phyloP scores from a whole-genome alignment of 1,140 invertebrate species.

The Branchinecta lindahli region DNA sequence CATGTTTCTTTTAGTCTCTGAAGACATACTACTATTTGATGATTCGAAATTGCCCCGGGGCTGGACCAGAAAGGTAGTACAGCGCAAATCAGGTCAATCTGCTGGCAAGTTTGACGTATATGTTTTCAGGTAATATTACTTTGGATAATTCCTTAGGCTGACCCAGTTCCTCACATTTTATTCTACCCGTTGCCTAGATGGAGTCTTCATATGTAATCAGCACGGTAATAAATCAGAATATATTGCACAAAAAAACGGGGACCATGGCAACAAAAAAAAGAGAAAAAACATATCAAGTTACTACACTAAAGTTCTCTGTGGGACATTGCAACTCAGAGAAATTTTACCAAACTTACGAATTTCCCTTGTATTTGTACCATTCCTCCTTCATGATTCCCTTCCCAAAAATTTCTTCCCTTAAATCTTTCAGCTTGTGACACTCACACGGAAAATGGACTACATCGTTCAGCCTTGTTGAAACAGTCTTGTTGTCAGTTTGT shows the following conservation, averaged over 20 bases:
- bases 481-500: no score
- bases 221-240: not conserved
- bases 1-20: no score
- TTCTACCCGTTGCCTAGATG: not conserved
- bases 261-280: not conserved
- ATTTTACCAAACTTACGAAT: no score
- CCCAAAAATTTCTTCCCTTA: no score
- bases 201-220: not conserved
- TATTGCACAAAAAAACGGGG: not conserved
- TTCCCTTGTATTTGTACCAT: no score
- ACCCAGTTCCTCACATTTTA: not conserved
- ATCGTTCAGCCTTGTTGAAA: no score
- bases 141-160: not conserved
- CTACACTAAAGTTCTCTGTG: not conserved
- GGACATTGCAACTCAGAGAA: no score
- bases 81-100: not conserved
- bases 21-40: no score
- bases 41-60: not conserved
- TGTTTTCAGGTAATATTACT: not conserved
- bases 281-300: not conserved
- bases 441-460: no score
- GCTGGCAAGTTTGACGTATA: constrained; percentile 3
- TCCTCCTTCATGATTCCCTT: no score
- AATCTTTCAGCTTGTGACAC: no score
- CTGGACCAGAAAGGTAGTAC: not conserved